phyloP scores from a whole-genome alignment of 2,113 vertebrate species.

The Lophochroa leadbeateri region DNA sequence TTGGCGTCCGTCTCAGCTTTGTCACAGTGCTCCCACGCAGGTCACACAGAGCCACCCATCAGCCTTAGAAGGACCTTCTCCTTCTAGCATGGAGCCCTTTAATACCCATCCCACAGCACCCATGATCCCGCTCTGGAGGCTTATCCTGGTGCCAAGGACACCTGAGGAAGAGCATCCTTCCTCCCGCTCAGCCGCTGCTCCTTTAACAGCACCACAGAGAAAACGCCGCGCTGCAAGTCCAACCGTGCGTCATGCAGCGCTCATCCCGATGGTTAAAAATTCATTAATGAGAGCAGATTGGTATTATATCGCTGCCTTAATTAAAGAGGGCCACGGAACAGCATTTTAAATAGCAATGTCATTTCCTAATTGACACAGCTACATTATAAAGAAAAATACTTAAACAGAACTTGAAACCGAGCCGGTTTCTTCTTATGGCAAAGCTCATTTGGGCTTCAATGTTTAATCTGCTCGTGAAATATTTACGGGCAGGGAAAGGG shows the following conservation, averaged over 20 bases:
- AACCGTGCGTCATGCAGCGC: background rate
- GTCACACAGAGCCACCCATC: background rate
- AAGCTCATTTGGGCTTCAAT: slow-evolving; percentile 54
- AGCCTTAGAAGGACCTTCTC: background rate
- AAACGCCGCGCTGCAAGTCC: background rate
- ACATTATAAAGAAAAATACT: slow-evolving; percentile 70
- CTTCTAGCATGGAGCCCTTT: background rate
- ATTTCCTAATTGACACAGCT: slow-evolving; percentile 72
- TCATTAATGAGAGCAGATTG: slow-evolving; percentile 70
- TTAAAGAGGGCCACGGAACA: slow-evolving; percentile 69
- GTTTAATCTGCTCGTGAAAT: slow-evolving; percentile 79
- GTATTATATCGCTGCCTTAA: slow-evolving; percentile 68
- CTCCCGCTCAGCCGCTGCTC: background rate
- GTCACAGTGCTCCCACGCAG: rapidly evolving
- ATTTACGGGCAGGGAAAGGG: slow-evolving; percentile 67
- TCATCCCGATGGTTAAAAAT: slow-evolving; percentile 65
- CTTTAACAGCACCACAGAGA: background rate
- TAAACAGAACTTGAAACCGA: slow-evolving; percentile 61
- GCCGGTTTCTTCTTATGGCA: background rate
- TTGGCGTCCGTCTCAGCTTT: rapidly evolving
- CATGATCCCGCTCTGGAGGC: background rate
- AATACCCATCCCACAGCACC: background rate
- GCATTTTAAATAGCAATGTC: slow-evolving; percentile 71
- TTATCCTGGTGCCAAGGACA: rapidly evolving
- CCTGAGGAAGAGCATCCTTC: background rate